Conservation (phyloP, 1,140 invertebrate species). For the Conopomorpha cramerella region DNA sequence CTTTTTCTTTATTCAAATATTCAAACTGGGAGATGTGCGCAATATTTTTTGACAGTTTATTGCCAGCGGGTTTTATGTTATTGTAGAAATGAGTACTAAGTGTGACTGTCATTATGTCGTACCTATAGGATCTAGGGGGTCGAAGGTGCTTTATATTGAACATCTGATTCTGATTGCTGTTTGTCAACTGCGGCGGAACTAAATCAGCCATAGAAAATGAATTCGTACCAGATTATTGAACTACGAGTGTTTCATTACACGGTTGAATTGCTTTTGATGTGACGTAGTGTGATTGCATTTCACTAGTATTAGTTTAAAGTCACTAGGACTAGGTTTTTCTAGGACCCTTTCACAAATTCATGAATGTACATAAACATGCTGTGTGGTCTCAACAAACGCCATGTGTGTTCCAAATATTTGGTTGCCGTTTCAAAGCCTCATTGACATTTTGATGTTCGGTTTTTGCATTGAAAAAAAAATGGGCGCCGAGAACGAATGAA, state of each 20-base stretch:
- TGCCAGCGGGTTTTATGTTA: conserved; percentile 33
- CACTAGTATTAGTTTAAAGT: conserved; percentile 24
- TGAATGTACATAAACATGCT: too few relatives aligned
- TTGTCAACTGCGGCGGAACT: too few relatives aligned
- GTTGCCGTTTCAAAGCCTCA: conserved; percentile 38
- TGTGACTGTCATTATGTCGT: too few relatives aligned
- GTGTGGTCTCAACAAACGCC: too few relatives aligned
- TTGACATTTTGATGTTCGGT: conserved; percentile 32
- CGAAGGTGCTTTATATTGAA: too few relatives aligned
- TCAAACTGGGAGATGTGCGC: conserved; percentile 21
- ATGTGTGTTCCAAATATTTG: conserved; percentile 45
- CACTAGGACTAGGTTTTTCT: too few relatives aligned
- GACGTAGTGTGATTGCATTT: conserved; percentile 28
- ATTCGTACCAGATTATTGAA: too few relatives aligned
- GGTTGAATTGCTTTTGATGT: conserved; percentile 26
- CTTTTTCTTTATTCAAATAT: conserved; percentile 50
- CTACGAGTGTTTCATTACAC: conserved; percentile 38
- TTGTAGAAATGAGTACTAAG: conserved; percentile 26
- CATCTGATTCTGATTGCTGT: too few relatives aligned
- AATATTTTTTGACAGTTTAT: conserved; percentile 35
- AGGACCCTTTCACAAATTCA: too few relatives aligned
- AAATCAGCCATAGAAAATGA: too few relatives aligned
- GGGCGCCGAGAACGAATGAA: conserved; percentile 19
- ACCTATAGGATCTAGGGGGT: too few relatives aligned
- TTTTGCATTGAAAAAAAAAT: conserved; percentile 20